These are phyloP conservation scores for Amphipyra berbera DNA, from an alignment of 2,888 invertebrate genomes.

Conservation along the genomic window DNA sequence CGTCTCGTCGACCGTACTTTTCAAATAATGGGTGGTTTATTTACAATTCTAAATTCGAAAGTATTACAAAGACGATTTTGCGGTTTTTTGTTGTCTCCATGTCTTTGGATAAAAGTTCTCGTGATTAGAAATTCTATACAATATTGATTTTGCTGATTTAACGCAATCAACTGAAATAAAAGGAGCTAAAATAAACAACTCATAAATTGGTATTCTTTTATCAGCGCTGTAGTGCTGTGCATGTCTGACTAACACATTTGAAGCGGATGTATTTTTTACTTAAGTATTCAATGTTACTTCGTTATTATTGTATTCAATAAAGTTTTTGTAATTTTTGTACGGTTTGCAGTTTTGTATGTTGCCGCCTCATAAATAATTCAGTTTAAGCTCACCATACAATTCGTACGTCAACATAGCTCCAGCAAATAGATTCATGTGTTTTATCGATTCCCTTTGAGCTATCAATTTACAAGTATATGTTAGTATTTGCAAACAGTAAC, in stretches of 20 bases:
- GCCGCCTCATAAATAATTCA: slow-evolving; percentile 55
- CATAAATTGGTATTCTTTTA: slow-evolving; percentile 10
- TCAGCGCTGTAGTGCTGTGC: not conserved
- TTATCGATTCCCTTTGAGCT: slow-evolving; percentile 54
- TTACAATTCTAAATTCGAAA: not conserved
- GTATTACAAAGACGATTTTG: not conserved
- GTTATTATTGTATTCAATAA: slow-evolving; percentile 35
- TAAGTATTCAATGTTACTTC: slow-evolving; percentile 9
- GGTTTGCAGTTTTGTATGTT: slow-evolving; percentile 17
- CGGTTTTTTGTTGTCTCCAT: not conserved
- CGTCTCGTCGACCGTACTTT: not conserved
- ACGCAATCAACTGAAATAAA: not conserved
- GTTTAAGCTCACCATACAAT: slow-evolving; percentile 46
- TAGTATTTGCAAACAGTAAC: slow-evolving; percentile 37
- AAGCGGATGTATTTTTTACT: slow-evolving; percentile 24
- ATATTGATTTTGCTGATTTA: not conserved
- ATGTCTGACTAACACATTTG: slow-evolving; percentile 5
- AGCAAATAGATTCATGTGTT: slow-evolving; percentile 44
- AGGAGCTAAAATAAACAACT: not conserved
- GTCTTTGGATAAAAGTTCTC: not conserved
- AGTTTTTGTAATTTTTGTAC: slow-evolving; percentile 19
- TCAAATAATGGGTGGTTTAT: slow-evolving; percentile 10
- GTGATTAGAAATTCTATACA: too few species aligned
- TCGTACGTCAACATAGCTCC: slow-evolving; percentile 44
- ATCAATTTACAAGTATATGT: slow-evolving; percentile 41